These are phyloP conservation scores for Alloscopus bannaensis DNA, from an alignment of 2,888 invertebrate species.

Conservation along the genomic window DNA sequence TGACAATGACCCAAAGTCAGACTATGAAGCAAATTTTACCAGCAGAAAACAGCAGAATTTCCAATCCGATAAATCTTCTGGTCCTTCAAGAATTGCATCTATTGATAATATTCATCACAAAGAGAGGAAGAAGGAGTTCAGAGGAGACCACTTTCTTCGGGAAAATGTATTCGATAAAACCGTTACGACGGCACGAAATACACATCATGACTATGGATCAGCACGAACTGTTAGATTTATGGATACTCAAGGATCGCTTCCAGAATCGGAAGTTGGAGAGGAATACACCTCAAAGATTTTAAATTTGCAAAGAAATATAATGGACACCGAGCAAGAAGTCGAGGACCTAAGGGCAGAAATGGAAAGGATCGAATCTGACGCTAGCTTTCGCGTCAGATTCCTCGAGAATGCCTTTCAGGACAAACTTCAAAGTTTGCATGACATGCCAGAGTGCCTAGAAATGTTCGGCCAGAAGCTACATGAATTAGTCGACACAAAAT, in stretches of 20 bases:
- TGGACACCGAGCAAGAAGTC: slow-evolving; percentile 66
- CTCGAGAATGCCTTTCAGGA: slow-evolving; percentile 68
- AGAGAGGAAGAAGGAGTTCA: no score
- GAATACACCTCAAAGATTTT: slow-evolving; percentile 39
- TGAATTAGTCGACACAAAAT: slow-evolving; percentile 36
- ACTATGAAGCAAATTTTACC: slow-evolving; percentile 24
- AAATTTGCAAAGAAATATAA: slow-evolving; percentile 63
- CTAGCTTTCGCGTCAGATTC: slow-evolving; percentile 65
- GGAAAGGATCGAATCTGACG: slow-evolving; percentile 69
- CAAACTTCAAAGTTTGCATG: slow-evolving; percentile 67
- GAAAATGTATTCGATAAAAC: no score
- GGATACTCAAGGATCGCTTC: not conserved
- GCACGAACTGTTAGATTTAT: slow-evolving; percentile 11
- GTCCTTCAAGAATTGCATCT: not conserved
- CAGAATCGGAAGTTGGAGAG: no score
- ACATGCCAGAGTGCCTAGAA: slow-evolving; percentile 68
- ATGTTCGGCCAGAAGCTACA: slow-evolving; percentile 61
- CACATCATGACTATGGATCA: no score
- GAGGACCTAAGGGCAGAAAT: slow-evolving; percentile 66
- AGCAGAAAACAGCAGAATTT: not conserved
- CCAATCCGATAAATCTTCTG: not conserved
- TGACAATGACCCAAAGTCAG: slow-evolving; percentile 28
- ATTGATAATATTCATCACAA: no score
- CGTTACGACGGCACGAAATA: no score
- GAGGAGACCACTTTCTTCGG: no score